phyloP scores from a whole-genome alignment of 2,113 vertebrate genomes.

The Mugil cephalus region DNA sequence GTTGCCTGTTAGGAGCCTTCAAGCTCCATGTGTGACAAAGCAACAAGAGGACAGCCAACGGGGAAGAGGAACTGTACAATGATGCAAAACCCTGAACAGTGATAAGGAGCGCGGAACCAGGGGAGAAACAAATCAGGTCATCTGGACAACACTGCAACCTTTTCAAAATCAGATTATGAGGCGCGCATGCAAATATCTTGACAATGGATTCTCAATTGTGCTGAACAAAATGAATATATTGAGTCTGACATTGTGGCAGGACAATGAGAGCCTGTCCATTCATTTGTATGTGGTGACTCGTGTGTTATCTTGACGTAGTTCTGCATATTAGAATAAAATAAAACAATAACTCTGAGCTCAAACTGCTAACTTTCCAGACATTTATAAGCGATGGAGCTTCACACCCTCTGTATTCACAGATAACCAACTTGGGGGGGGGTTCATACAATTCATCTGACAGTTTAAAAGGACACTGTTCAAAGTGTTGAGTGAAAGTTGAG shows the following conservation, averaged over 20 bases:
- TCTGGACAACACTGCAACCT: neutral
- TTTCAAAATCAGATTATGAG: slow-evolving; percentile 21
- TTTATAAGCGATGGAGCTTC: neutral
- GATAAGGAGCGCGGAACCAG: slow-evolving; percentile 5
- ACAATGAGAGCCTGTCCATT: neutral
- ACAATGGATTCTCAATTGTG: neutral
- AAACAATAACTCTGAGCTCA: neutral
- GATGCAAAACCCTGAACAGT: slow-evolving; percentile 14
- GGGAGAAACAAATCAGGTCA: slow-evolving; percentile 5
- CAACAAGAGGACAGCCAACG: neutral
- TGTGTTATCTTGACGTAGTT: neutral
- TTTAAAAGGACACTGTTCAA: neutral
- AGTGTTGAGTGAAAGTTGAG: too few relatives aligned
- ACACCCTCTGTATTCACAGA: neutral
- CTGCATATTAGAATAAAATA: too few relatives aligned
- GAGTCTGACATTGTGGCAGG: neutral
- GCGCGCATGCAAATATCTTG: slow-evolving; percentile 27
- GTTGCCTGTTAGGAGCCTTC: neutral
- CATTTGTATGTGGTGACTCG: neutral
- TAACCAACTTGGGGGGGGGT: neutral
- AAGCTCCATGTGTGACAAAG: slow-evolving; percentile 6
- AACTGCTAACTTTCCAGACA: slow-evolving; percentile 5
- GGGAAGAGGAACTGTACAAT: neutral
- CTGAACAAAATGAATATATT: neutral
- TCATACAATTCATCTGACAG: too few relatives aligned